Base-by-base conservation (phyloP, 2,113 vertebrate species). In the Nothobranchius furzeri region DNA sequence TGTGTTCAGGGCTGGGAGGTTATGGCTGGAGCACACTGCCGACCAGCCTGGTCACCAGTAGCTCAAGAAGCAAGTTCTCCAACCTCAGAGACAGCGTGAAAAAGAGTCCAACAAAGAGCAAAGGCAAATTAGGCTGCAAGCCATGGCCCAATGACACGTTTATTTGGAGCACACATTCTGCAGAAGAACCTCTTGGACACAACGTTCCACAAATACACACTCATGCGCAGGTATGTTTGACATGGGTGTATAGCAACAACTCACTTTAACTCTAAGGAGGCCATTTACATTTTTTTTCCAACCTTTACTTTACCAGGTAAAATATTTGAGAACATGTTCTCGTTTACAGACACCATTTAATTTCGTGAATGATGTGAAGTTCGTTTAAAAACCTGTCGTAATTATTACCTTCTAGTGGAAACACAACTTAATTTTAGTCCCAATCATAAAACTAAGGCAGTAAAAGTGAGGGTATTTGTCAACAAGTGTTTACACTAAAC, bases 81-180 rank as follows among this genome's bases (percentile, higher is more conserved):
- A 95, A 93, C 75, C 83, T 94, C 9, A 91, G 91, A 1, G 94
- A 95, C 77, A 95, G 93, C 13, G 89, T 94, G 3, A 95, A 91
- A 83, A 96, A 94, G 88, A 95, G 93, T 70, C 94, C 94, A 5
- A 94, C 94, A 4, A 95, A 94, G 85, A 94, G 93, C 82, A 95
- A 91, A 69, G 91, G 75, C 86, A 93, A 83, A 88, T 89, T 51
- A 83, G 91, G 64, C 81, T 79, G 88, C 90, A 90, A 77, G 85
- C 89, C 61, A 58, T 79, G 88, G 92, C 83, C 92, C 89, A 85
- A 78, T 63, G 88, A 91, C 52, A 88, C 88, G 0, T 84, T 82
- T 51, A 88, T 89, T 0, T 94, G 94, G 88, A 91, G 88, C 0
- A 72, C 85, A 0, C 87, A 81, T 63, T 88, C 91, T 25, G 47